Evolutionary conservation across 2,888 invertebrate genomes (phyloP).

Genomic region (Arctia plantaginis): DNA sequence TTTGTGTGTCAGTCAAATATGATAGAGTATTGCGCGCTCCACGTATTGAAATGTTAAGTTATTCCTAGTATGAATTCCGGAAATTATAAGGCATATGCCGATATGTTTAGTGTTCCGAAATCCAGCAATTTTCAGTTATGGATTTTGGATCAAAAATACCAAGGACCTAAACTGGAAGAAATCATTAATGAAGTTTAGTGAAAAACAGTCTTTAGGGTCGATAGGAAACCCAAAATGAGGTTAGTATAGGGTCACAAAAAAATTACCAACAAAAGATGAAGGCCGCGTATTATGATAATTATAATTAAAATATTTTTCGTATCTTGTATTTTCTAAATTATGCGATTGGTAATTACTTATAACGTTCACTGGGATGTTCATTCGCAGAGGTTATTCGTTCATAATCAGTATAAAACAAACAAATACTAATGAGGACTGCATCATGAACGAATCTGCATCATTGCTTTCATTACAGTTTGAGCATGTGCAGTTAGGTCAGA

Average conservation of each 20-base stretch:
- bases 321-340: background rate
- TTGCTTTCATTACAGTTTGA: slow-evolving; percentile 14
- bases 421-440: background rate
- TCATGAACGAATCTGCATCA: background rate
- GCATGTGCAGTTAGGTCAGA: slow-evolving; percentile 9
- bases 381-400: background rate
- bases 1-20: slow-evolving; percentile 9
- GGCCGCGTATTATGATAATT: background rate
- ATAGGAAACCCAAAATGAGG: background rate
- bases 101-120: background rate
- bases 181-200: too few relatives aligned
- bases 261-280: background rate
- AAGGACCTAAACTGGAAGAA: too few relatives aligned
- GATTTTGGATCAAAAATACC: too few relatives aligned
- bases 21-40: background rate
- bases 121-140: too few relatives aligned
- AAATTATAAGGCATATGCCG: background rate
- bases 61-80: too few relatives aligned
- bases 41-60: background rate
- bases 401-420: background rate
- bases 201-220: background rate
- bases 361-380: background rate
- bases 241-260: background rate
- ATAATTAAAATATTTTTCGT: background rate
- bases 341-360: background rate